phyloP scores from a whole-genome alignment of 2,113 vertebrate species.

The Pteruthius melanotis region DNA sequence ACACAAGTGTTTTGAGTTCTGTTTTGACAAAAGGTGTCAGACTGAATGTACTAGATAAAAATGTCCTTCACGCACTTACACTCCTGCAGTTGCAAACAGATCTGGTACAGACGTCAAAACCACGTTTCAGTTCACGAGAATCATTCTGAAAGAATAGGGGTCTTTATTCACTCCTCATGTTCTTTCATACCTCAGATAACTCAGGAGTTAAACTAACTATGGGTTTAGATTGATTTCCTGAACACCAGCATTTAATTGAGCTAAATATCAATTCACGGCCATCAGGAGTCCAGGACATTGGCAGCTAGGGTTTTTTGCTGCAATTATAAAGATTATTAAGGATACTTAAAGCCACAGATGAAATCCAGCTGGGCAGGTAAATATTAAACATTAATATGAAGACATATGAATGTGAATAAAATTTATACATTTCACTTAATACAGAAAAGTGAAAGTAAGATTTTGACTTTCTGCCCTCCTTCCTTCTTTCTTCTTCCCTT shows the following conservation, averaged over 20 bases:
- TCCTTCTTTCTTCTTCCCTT: background rate
- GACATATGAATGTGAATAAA: background rate
- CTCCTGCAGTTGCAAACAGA: background rate
- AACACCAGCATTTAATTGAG: background rate
- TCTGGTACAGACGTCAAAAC: background rate
- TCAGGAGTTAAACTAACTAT: background rate
- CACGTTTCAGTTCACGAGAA: background rate
- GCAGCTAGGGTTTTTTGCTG: background rate
- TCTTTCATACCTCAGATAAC: background rate
- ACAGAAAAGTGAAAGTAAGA: background rate
- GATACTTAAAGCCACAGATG: background rate
- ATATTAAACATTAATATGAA: background rate
- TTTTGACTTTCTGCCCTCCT: background rate
- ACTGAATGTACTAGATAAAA: slow-evolving; percentile 1
- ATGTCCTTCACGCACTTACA: background rate
- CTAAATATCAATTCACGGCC: background rate
- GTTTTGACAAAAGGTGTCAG: slow-evolving; percentile 17
- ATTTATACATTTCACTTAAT: background rate
- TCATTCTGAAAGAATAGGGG: rapidly evolving
- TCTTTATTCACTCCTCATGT: background rate
- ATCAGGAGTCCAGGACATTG: background rate
- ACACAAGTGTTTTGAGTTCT: background rate
- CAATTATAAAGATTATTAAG: background rate
- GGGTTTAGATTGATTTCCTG: background rate
- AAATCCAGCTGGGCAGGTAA: background rate